Percentiles rank a stretch among this genome's conserved stretches.
Evolutionary conservation across 2,113 vertebrate species (phyloP).

Genomic region (Tenrec ecaudatus): DNA sequence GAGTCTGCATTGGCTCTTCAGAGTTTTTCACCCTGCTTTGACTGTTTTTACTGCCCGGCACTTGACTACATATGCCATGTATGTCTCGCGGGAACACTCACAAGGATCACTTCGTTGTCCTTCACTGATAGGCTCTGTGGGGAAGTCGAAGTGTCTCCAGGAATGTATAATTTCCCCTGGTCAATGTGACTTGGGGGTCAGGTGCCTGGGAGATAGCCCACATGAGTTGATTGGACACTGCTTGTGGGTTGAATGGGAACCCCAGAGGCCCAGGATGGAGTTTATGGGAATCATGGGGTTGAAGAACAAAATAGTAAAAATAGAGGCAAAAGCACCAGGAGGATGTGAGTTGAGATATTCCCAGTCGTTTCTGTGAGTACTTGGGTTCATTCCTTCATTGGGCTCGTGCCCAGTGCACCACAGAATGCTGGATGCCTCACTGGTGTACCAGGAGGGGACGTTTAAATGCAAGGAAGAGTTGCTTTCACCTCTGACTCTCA

Average conservation of each 20-base stretch:
- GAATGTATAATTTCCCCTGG: constrained; percentile 59
- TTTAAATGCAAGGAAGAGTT: not conserved
- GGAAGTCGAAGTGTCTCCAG: not conserved
- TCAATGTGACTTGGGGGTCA: constrained; percentile 56
- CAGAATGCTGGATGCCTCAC: not conserved
- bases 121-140: not conserved
- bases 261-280: not conserved
- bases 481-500: constrained; percentile 8
- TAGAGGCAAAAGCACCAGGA: not conserved
- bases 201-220: not conserved
- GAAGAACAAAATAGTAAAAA: not conserved
- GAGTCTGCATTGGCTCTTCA: not conserved
- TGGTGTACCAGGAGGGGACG: not conserved
- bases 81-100: not conserved
- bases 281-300: not conserved
- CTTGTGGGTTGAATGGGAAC: not conserved
- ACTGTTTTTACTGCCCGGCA: not conserved
- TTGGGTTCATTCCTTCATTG: not conserved
- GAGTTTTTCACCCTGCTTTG: constrained; percentile 11
- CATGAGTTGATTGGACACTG: constrained; percentile 4
- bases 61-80: not conserved
- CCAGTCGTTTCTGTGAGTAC: not conserved
- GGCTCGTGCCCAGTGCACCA: not conserved
- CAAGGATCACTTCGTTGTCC: not conserved
- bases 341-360: not conserved